These are phyloP conservation scores for Cheilosia scutellata DNA, from an alignment of 2,888 invertebrate genomes.

Conservation along the genomic window DNA sequence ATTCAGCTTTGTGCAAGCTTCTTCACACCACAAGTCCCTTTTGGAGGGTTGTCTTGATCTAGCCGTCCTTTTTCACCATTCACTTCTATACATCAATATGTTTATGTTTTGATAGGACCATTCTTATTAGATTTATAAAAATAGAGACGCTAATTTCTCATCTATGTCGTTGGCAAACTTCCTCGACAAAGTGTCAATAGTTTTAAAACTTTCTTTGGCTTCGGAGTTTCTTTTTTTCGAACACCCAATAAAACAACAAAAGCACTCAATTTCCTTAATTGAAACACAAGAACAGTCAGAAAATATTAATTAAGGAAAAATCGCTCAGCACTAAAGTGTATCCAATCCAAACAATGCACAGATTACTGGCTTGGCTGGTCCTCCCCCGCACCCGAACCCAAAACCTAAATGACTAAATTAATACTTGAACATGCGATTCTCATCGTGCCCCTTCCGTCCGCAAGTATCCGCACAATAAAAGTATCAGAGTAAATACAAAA, in stretches of 20 bases:
- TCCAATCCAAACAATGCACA: conserved; percentile 50
- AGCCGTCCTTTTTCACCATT: too few relatives aligned
- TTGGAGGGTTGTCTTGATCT: too few relatives aligned
- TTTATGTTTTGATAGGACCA: too few relatives aligned
- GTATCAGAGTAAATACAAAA: conserved; percentile 9
- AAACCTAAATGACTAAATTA: conserved; percentile 53
- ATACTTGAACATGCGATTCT: conserved; percentile 37
- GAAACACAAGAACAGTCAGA: conserved; percentile 40
- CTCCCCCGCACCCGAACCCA: not conserved
- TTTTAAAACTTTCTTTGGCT: too few relatives aligned
- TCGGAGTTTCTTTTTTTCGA: too few relatives aligned
- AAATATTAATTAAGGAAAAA: conserved; percentile 51
- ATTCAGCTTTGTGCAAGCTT: too few relatives aligned
- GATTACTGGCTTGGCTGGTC: conserved; percentile 18
- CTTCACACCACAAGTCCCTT: too few relatives aligned
- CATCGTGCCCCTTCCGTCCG: not conserved
- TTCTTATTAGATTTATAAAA: too few relatives aligned
- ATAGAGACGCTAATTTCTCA: too few relatives aligned
- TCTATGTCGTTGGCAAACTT: too few relatives aligned
- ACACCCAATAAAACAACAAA: conserved; percentile 19
- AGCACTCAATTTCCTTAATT: conserved; percentile 42
- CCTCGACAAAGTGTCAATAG: not conserved
- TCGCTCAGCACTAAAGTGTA: conserved; percentile 46
- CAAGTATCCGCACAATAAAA: not conserved
- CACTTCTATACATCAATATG: too few relatives aligned